These are phyloP conservation scores for Germaria angustata DNA, from an alignment of 2,888 invertebrate species.

Conservation along the genomic window DNA sequence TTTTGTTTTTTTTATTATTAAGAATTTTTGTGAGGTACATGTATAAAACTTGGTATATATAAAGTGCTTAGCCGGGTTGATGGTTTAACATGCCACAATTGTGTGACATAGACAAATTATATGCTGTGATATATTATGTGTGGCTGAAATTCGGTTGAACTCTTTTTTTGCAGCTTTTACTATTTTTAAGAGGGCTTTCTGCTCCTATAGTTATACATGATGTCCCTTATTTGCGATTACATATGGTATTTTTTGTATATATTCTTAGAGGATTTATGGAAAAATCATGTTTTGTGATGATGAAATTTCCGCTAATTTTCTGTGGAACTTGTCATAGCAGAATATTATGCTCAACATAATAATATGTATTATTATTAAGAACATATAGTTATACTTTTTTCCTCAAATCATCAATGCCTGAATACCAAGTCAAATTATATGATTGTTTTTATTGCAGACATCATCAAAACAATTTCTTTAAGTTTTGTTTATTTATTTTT, in stretches of 20 bases:
- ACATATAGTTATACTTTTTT: too few relatives aligned
- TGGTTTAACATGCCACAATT: conserved; percentile 52
- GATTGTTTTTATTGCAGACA: too few relatives aligned
- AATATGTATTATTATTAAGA: too few relatives aligned
- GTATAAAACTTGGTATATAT: conserved; percentile 20
- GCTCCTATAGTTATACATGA: neutral
- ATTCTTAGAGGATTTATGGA: neutral
- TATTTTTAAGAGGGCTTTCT: neutral
- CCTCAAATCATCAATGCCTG: too few relatives aligned
- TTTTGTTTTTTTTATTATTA: neutral
- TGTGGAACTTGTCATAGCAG: too few relatives aligned
- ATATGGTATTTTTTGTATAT: conserved; percentile 7
- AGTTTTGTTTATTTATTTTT: too few relatives aligned
- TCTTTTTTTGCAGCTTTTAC: neutral
- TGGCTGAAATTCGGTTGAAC: conserved; percentile 1
- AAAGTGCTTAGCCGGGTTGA: conserved; percentile 49
- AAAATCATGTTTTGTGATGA: neutral
- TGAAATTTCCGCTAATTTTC: neutral
- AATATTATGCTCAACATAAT: too few relatives aligned
- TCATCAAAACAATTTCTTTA: too few relatives aligned
- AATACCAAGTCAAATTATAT: too few relatives aligned
- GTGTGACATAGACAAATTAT: conserved; percentile 65
- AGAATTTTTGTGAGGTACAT: conserved; percentile 34
- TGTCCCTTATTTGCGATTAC: conserved; percentile 4
- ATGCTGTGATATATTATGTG: conserved; percentile 57